Evolutionary conservation across 2,113 vertebrate species (phyloP), one percentile per base, ranked within the genome.

Genomic region (Scolopax mira): DNA sequence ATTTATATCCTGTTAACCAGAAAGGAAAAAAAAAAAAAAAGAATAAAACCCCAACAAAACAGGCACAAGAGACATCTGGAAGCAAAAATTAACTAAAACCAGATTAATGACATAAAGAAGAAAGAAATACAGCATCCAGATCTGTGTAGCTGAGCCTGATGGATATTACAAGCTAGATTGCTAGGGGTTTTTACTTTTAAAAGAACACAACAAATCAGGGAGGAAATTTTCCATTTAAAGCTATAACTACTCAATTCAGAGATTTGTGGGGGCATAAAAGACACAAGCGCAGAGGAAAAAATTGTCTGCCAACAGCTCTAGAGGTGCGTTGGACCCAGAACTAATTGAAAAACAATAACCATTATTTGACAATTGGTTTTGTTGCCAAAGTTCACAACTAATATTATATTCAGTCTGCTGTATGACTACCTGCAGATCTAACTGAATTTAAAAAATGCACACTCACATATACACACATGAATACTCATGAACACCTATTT

Each of bases 51-150:
- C n/a, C n/a, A 9, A 30, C 44, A 21, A 22, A 19, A 31, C 54
- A 54, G 25, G 42, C 77, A 69, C 61, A 74, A 75, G 52, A 93
- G 79, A 95, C 90, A 96, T 90, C 90, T 95, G 94, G 92, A 92
- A 93, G 55, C 75, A 65, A 94, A 95, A 94, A 97, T 94, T 89
- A 93, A 94, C 94, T 96, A 92, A 94, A 92, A 79, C 44, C 66
- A 96, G 90, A 52, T 54, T 89, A 89, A 92, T 4, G 1, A 64
- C 66, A 79, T 57, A 92, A 96, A 94, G 64, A 83, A 91, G 64
- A 64, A 64, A 89, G 73, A 96, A 92, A 88, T 84, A 90, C n/a
- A 89, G 83, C 85, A 70, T 90, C 65, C 77, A 91, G 79, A 88
- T 60, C 72, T 79, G 31, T 51, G 77, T 67, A 46, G 85, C 48